Percentiles rank a stretch among this genome's conserved stretches.
These are phyloP conservation scores for Nicator chloris DNA, from an alignment of 2,113 vertebrate species.

Conservation along the genomic window DNA sequence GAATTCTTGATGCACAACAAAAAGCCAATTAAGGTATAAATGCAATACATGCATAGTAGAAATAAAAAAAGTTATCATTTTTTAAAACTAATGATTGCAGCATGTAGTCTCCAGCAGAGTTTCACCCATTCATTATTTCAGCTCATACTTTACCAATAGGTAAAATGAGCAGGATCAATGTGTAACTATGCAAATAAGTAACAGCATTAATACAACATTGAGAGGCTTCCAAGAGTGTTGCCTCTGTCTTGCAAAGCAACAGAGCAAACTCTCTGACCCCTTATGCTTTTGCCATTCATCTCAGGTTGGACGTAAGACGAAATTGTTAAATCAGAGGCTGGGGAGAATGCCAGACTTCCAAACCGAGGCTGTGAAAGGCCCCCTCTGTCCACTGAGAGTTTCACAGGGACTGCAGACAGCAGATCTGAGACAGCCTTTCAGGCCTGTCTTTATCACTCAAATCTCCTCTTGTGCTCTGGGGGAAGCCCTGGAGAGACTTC, in stretches of 20 bases:
- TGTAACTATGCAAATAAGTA: neutral
- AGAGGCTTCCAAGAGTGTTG: neutral
- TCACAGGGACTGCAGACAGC: neutral
- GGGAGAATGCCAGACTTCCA: constrained; percentile 7
- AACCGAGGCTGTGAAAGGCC: constrained; percentile 14
- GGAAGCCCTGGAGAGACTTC: neutral
- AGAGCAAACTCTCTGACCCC: neutral
- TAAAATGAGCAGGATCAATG: neutral
- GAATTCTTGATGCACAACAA: neutral
- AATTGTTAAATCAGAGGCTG: constrained; percentile 41
- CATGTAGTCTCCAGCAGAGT: neutral
- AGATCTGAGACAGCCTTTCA: constrained; percentile 18
- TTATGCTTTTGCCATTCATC: constrained; percentile 6
- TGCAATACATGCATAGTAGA: neutral
- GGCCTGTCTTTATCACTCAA: constrained; percentile 10
- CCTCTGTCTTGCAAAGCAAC: neutral
- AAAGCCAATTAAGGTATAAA: neutral
- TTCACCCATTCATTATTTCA: neutral
- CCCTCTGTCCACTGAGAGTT: constrained; percentile 1
- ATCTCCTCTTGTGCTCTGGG: neutral
- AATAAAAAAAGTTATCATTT: neutral
- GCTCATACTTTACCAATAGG: neutral
- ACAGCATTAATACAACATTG: neutral
- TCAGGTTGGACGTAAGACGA: neutral
- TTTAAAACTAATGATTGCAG: neutral